Percentiles rank a stretch among this genome's conserved stretches.
Evolutionary conservation across 2,888 invertebrate genomes (phyloP).

Genomic region (Acronicta psi): DNA sequence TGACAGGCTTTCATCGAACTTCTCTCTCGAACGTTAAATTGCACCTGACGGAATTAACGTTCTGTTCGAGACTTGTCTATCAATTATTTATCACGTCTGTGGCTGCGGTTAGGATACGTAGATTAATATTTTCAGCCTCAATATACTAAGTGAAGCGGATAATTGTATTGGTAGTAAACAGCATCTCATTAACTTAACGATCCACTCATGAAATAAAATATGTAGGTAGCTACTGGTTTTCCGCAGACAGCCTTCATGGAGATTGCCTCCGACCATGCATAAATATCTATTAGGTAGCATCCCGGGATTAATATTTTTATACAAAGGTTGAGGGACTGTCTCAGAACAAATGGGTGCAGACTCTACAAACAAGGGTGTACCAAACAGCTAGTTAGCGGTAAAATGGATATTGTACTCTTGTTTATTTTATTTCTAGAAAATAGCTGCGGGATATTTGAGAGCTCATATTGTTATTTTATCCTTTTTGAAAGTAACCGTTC

Average conservation of each 20-base stretch:
- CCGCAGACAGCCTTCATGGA: conserved; percentile 70
- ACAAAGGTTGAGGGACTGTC: conserved; percentile 72
- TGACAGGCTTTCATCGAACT: conserved; percentile 50
- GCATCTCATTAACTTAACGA: conserved; percentile 79
- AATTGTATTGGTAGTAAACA: conserved; percentile 78
- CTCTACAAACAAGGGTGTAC: conserved; percentile 83
- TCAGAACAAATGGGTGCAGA: conserved; percentile 69
- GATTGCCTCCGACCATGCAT: conserved; percentile 85
- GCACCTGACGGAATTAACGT: conserved; percentile 24
- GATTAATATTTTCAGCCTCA: conserved; percentile 55
- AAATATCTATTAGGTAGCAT: conserved; percentile 86
- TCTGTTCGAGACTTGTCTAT: conserved; percentile 24
- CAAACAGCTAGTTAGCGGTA: conserved; percentile 69
- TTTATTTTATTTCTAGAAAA: conserved; percentile 65
- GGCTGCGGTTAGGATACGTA: conserved; percentile 20
- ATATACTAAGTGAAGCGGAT: conserved; percentile 64
- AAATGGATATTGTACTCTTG: conserved; percentile 68
- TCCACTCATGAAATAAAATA: conserved; percentile 70
- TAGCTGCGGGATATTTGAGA: conserved; percentile 50
- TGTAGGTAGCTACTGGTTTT: conserved; percentile 52
- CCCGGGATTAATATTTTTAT: conserved; percentile 86
- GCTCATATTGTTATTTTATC: conserved; percentile 47
- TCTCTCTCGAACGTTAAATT: conserved; percentile 35
- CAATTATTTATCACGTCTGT: conserved; percentile 41
- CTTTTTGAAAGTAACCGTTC: conserved; percentile 44